A percentile compares a stretch with the other conserved stretches of the same genome.
Conservation (phyloP, 1,140 invertebrate species). For the Littorina saxatilis region DNA sequence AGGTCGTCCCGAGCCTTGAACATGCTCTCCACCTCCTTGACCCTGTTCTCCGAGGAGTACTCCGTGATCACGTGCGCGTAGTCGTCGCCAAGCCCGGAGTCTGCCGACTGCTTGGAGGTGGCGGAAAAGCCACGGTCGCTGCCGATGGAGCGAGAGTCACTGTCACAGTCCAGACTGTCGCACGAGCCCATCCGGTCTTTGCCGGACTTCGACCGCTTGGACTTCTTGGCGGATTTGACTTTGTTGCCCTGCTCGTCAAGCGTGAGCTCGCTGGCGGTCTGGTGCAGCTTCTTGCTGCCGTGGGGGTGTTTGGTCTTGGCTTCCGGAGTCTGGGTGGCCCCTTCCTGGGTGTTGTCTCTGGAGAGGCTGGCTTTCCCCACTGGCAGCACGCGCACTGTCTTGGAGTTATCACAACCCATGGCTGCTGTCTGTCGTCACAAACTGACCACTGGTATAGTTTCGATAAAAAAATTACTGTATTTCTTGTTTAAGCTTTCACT, state of each 20-base stretch:
- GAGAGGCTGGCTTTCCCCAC: constrained; percentile 31
- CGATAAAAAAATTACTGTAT: too few relatives aligned
- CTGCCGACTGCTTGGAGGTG: constrained; percentile 62
- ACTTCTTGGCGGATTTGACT: constrained; percentile 34
- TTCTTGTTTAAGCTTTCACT: too few relatives aligned
- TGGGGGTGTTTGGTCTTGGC: not conserved
- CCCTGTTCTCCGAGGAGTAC: constrained; percentile 50
- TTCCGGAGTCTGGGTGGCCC: constrained; percentile 37
- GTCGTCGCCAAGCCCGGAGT: constrained; percentile 69
- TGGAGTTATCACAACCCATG: constrained; percentile 59
- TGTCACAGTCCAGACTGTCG: constrained; percentile 51
- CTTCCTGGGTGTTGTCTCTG: constrained; percentile 42
- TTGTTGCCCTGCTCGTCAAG: constrained; percentile 47
- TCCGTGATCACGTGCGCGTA: constrained; percentile 67
- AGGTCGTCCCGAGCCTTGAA: constrained; percentile 54
- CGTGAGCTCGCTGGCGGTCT: constrained; percentile 30
- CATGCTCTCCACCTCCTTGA: constrained; percentile 53
- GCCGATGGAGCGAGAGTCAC: constrained; percentile 43
- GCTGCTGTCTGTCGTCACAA: too few relatives aligned
- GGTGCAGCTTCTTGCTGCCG: not conserved
- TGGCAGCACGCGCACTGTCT: constrained; percentile 51
- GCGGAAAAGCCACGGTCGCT: constrained; percentile 63
- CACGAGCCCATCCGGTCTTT: constrained; percentile 49
- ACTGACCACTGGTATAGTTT: too few relatives aligned
- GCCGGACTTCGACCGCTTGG: constrained; percentile 33